A percentile compares a stretch with the other conserved stretches of the same genome.
Conservation (phyloP, 2,797 vertebrate genomes). For the Ctenopoma kingsleyae region DNA sequence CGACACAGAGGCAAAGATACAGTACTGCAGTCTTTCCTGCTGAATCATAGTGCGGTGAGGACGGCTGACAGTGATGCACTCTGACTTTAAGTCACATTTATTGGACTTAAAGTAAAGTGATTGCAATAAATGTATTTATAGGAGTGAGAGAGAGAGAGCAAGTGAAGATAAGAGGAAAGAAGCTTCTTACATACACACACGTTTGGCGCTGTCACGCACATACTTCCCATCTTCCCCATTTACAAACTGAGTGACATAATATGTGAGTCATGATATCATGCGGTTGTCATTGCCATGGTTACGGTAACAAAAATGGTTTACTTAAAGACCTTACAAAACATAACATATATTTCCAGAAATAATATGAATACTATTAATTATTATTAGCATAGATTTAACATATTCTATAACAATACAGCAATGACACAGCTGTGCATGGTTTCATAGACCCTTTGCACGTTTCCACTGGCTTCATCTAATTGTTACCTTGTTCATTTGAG, state of each 20-base stretch:
- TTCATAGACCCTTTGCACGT: background rate
- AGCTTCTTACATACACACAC: background rate
- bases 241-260: background rate
- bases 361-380: no score
- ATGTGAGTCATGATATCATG: constrained; percentile 4
- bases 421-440: no score
- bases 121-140: no score
- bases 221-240: background rate
- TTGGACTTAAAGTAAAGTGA: background rate
- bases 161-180: background rate
- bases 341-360: no score
- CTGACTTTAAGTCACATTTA: constrained; percentile 24
- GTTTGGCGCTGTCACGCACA: background rate
- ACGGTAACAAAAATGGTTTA: no score
- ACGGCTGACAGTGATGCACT: constrained; percentile 22
- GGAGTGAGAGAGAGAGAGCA: background rate
- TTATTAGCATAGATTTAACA: no score
- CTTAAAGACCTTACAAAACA: no score
- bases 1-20: constrained; percentile 14
- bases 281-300: constrained; percentile 4
- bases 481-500: background rate
- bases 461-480: background rate
- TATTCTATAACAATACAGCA: no score
- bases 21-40: constrained; percentile 48
- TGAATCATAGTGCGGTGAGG: constrained; percentile 64